phyloP scores from a whole-genome alignment of 2,797 vertebrate genomes.

The Lithobates pipiens region DNA sequence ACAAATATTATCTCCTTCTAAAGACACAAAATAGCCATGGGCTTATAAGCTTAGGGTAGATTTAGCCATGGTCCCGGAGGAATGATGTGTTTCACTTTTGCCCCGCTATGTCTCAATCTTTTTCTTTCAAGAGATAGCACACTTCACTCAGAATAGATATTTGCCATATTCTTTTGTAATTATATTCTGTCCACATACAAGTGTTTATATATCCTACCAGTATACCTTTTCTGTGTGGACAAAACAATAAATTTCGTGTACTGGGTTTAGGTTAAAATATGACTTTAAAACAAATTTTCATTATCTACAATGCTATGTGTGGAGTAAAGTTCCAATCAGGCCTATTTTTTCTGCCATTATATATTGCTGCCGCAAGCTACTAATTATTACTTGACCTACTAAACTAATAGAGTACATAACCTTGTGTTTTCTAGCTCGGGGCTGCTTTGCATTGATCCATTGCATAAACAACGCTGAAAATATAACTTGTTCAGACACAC shows the following conservation, averaged over 20 bases:
- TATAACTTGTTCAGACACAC: slow-evolving; percentile 48
- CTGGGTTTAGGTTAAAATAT: slow-evolving; percentile 26
- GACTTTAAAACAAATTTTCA: slow-evolving; percentile 21
- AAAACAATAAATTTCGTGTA: slow-evolving; percentile 11
- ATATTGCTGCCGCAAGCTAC: slow-evolving; percentile 56
- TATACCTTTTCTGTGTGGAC: not conserved
- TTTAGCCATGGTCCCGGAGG: slow-evolving; percentile 19
- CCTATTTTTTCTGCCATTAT: slow-evolving; percentile 50
- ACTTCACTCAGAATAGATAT: slow-evolving; percentile 17
- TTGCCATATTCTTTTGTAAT: not conserved
- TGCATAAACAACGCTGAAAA: slow-evolving; percentile 54
- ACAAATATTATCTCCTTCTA: slow-evolving; percentile 26
- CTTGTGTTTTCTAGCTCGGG: slow-evolving; percentile 53
- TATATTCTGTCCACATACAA: not conserved
- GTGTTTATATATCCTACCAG: not conserved
- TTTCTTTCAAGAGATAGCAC: not conserved
- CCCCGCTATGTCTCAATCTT: slow-evolving; percentile 21
- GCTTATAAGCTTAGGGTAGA: slow-evolving; percentile 41
- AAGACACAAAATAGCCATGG: slow-evolving; percentile 35
- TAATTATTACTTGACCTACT: slow-evolving; percentile 62
- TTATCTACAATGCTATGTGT: slow-evolving; percentile 21
- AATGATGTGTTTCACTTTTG: slow-evolving; percentile 25
- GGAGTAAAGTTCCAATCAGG: slow-evolving; percentile 24
- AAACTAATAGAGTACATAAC: slow-evolving; percentile 62
- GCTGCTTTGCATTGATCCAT: slow-evolving; percentile 52